Base-by-base conservation (phyloP, 2,888 invertebrate genomes). In the Phortica okadai region DNA sequence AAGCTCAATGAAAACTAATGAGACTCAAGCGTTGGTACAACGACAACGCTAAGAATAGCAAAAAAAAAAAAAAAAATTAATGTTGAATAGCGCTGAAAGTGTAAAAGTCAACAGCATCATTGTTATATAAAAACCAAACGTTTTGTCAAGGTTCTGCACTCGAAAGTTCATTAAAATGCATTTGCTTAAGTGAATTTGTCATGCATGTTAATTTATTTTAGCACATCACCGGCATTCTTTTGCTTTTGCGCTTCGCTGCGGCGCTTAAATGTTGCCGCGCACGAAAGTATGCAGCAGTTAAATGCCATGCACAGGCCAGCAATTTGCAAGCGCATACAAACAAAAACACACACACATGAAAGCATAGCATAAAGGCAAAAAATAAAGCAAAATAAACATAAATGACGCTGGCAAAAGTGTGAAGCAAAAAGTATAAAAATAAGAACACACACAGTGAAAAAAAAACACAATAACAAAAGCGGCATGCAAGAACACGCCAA, bases 251-350 rank as follows among this genome's bases (percentile, higher is more conserved):
- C 64, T 14, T 33, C 41, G 64, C 21, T 21, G 59, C 59, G n/a
- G 11, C 54, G 33, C 33, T 33, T 33, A 33, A 33, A 33, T 74
- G 69, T 69, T 74, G 64, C 58, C 4, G 64, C 78, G 82, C 83
- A 77, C 78, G 75, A 83, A 81, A 79, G 72, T 81, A 81, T 84
- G 78, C 81, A 80, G 67, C 67, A 62, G 11, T 81, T 77, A 64
- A 74, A 6, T 74, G 74, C 16, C 75, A 33, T 4, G 33, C 33
- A 74, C 54, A 69, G 76, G 58, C 33, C 58, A 70, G 70, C 50
- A 74, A 81, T 75, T 56, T 76, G 25, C 14, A 67, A 33, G 16
- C 14, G 50, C 21, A 56, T 16, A 16, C 33, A 42, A 1, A 59
- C 56, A 62, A 14, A 70, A 64, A 56, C 58, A 45, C n/a, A 50